Evolutionary conservation across 1,140 invertebrate genomes (phyloP), one percentile per base, ranked within the genome.

Genomic region (Bombus sibiricus): DNA sequence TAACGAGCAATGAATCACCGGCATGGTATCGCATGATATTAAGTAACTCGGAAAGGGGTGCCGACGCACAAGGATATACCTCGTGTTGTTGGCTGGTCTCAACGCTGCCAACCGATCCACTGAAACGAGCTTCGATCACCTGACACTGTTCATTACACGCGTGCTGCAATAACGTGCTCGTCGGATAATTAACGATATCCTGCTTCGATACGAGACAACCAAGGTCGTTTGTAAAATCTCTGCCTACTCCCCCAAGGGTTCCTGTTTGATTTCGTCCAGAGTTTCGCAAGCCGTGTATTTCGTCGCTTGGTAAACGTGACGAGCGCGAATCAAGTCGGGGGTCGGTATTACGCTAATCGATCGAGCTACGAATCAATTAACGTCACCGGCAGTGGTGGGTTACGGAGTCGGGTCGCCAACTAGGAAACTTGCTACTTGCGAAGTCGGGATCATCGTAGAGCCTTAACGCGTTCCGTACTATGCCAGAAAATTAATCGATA

Each of bases 181-280:
- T 66, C 77, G 75, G 90, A 86, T 91, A 91, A 91, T 91, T 91
- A 90, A 91, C 86, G 83, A 91, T 86, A 90, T 91, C 81, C 88
- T 86, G 86, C 77, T 64, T 47, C 78, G 41, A 39, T 34, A 53
- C 25, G 28, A 39, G 59, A 18, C 15, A 32, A 18, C 34, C 2
- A 62, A 68, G 53, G 81, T 79, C 22, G 53, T 43, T 43, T 64
- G 78, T 66, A 84, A 81, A 81, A 34, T 66, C 15, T 66, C 64
- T 81, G 59, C 47, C 78, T 62, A 8, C 37, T 22, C 2, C 37
- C 10, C 32, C 10, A 10, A 28, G 25, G 2, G 25, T 22, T 43
- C 6, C 41, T 28, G 41, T 68, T n/a, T 22, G n/a, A 59, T 76
- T 37, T 37, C 28, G 75, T n/a, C 28, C 37, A n/a, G 57, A 32